These are phyloP conservation scores for Camponotus pennsylvanicus DNA, from an alignment of 1,140 invertebrate species.

Conservation along the genomic window DNA sequence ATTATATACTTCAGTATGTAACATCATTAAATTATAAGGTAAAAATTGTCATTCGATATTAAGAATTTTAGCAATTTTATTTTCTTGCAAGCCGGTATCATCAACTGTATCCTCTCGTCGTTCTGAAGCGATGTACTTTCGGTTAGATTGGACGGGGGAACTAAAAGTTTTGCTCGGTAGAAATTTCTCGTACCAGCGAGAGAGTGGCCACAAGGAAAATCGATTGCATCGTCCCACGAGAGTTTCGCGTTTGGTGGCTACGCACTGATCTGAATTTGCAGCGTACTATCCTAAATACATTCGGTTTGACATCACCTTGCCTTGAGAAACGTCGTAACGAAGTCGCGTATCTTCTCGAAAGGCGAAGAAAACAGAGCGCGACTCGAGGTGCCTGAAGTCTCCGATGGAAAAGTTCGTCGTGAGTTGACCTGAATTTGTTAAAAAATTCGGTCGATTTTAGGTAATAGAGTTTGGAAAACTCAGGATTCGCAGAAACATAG, in stretches of 20 bases:
- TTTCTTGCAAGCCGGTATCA: background rate
- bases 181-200: slow-evolving; percentile 53
- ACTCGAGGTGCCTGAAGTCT: background rate
- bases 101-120: slow-evolving; percentile 17
- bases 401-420: slow-evolving; percentile 43
- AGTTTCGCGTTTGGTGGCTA: slow-evolving; percentile 57
- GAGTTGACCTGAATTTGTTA: slow-evolving; percentile 33
- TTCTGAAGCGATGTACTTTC: slow-evolving; percentile 31
- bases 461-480: slow-evolving; percentile 18
- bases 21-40: background rate
- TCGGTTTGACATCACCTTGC: slow-evolving; percentile 19
- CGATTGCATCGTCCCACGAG: slow-evolving; percentile 16
- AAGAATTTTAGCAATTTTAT: background rate
- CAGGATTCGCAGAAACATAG: background rate
- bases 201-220: slow-evolving; percentile 27
- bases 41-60: background rate
- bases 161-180: slow-evolving; percentile 4
- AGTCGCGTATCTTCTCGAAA: background rate
- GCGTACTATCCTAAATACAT: slow-evolving; percentile 65
- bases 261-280: slow-evolving; percentile 73
- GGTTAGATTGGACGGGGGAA: slow-evolving; percentile 14
- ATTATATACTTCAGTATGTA: background rate
- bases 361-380: slow-evolving; percentile 21
- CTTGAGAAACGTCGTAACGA: slow-evolving; percentile 41
- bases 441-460: slow-evolving; percentile 34